Conservation (phyloP, 1,140 invertebrate genomes). For the Halictus rubicundus region DNA sequence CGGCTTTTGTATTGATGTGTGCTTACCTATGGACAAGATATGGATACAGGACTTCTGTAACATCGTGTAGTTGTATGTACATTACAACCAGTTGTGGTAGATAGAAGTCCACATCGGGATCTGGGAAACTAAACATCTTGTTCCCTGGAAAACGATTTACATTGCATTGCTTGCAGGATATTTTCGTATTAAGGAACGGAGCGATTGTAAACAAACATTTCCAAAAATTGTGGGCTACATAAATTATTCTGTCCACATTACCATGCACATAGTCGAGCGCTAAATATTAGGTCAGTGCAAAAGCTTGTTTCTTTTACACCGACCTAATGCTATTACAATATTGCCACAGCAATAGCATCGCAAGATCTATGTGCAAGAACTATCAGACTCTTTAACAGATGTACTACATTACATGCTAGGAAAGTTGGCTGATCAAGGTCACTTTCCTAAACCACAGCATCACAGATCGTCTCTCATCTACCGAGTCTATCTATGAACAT, state of each 20-base stretch:
- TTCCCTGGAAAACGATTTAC: slow-evolving; percentile 85
- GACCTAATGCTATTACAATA: no score
- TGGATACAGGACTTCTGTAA: slow-evolving; percentile 96
- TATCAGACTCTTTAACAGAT: background rate
- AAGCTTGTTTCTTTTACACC: no score
- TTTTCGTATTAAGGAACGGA: background rate
- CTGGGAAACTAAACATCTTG: slow-evolving; percentile 96
- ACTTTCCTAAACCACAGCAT: no score
- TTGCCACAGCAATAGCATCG: background rate
- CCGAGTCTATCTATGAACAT: no score
- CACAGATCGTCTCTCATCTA: no score
- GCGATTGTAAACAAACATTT: background rate
- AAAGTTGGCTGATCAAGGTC: no score
- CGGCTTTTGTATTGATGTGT: background rate
- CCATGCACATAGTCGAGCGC: background rate
- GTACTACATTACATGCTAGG: no score
- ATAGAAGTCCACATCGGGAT: slow-evolving; percentile 97
- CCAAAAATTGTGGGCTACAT: slow-evolving; percentile 14
- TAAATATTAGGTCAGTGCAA: no score
- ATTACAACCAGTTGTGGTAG: slow-evolving; percentile 98
- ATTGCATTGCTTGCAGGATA: slow-evolving; percentile 10
- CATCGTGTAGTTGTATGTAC: slow-evolving; percentile 98
- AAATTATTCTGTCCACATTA: slow-evolving; percentile 8
- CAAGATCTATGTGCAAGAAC: background rate
- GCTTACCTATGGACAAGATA: slow-evolving; percentile 94